A percentile compares a stretch with the other conserved stretches of the same genome.
These are phyloP conservation scores for Chironex yamaguchii DNA, from an alignment of 30 jellyfish, hydroid and myxozoan genomes.

Conservation along the genomic window DNA sequence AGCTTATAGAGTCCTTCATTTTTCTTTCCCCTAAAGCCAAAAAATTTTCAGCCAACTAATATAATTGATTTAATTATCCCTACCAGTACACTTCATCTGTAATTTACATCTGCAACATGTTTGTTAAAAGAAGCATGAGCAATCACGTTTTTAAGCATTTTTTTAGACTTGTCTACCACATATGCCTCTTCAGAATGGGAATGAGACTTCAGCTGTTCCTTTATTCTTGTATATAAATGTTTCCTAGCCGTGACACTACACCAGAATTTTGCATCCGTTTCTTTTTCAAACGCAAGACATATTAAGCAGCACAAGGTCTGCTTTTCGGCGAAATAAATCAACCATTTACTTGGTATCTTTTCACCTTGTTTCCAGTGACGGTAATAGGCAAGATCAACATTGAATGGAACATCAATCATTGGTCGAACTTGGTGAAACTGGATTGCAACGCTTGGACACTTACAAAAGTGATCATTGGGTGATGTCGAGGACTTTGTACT, in stretches of 20 bases:
- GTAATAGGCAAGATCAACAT: slow-evolving; percentile 30
- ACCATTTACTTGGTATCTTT: slow-evolving; percentile 49
- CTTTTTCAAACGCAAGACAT: slow-evolving; percentile 14
- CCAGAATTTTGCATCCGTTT: neutral
- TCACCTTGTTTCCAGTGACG: slow-evolving; percentile 26
- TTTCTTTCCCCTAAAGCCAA: slow-evolving; percentile 43
- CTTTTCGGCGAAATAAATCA: slow-evolving; percentile 11
- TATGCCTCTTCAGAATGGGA: no score
- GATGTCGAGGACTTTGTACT: neutral
- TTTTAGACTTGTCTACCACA: no score
- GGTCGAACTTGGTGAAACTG: slow-evolving; percentile 33
- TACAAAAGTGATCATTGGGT: neutral
- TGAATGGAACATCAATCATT: slow-evolving; percentile 8
- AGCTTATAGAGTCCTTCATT: slow-evolving; percentile 22
- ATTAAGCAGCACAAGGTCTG: slow-evolving; percentile 23
- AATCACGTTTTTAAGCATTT: no score
- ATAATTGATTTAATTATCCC: slow-evolving; percentile 15
- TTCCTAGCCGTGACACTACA: neutral
- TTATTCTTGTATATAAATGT: slow-evolving; percentile 31
- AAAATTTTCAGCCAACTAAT: slow-evolving; percentile 19
- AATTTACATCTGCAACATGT: no score
- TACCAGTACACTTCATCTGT: slow-evolving; percentile 1
- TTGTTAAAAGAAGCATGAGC: no score
- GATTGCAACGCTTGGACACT: slow-evolving; percentile 20
- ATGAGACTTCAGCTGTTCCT: no score